A percentile compares a stretch with the other conserved stretches of the same genome.
These are phyloP conservation scores for Caerostris extrusa DNA, from an alignment of 1,140 invertebrate species.

Conservation along the genomic window DNA sequence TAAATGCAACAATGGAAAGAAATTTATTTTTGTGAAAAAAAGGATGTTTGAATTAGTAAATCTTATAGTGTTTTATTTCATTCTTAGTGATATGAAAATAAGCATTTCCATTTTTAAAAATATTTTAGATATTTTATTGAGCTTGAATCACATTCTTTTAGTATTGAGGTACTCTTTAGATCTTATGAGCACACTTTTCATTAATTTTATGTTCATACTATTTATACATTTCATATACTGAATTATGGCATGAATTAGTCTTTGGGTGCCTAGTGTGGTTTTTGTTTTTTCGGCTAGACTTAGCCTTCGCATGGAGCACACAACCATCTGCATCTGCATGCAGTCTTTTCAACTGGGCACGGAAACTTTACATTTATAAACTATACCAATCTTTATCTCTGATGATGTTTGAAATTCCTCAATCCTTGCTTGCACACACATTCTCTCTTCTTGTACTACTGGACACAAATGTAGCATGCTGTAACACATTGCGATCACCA, in stretches of 20 bases:
- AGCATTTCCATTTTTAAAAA: slow-evolving; percentile 1
- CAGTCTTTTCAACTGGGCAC: slow-evolving; percentile 69
- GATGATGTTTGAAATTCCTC: slow-evolving; percentile 63
- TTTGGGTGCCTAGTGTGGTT: slow-evolving; percentile 75
- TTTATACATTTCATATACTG: slow-evolving; percentile 78
- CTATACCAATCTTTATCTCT: slow-evolving; percentile 63
- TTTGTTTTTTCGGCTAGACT: slow-evolving; percentile 67
- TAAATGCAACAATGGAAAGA: not conserved
- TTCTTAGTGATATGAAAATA: slow-evolving; percentile 30
- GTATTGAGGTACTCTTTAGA: not conserved
- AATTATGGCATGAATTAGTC: slow-evolving; percentile 73
- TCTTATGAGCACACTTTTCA: slow-evolving; percentile 27
- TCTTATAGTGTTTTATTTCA: not conserved
- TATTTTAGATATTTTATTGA: not conserved
- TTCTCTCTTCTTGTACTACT: slow-evolving; percentile 62
- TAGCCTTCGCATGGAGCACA: slow-evolving; percentile 76
- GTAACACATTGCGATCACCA: slow-evolving; percentile 58
- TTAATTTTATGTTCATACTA: not conserved
- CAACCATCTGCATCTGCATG: slow-evolving; percentile 75
- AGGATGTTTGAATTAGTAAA: not conserved
- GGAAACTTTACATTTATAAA: slow-evolving; percentile 47
- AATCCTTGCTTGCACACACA: slow-evolving; percentile 66
- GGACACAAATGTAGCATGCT: slow-evolving; percentile 68
- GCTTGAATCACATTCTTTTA: not conserved
- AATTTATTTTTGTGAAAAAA: not conserved